Evolutionary conservation across 2,797 vertebrate genomes (phyloP), one percentile per base, ranked within the genome.

Genomic region (Anas bernieri): DNA sequence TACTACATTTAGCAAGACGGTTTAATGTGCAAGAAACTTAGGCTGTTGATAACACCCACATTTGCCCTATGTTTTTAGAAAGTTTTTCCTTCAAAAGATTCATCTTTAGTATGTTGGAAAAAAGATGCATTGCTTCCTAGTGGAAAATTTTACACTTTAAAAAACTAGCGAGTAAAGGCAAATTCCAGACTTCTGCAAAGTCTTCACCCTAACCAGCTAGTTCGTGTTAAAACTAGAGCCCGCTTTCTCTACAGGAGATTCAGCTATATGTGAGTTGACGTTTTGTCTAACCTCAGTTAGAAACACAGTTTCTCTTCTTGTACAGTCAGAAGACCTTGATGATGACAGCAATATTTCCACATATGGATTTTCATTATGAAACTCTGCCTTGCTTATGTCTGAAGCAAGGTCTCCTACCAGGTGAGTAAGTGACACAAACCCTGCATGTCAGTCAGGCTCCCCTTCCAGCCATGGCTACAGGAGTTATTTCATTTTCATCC

Each of bases 361-460:
- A 63, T 69, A 55, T 7, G 10, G 18, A 50, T 84, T 94, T 84
- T 76, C 69, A 58, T 52, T 43, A 52, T 7, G 25, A 88, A 84
- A 26, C 41, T 26, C 22, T 78, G 12, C 45, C 30, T 11, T 48
- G 25, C 6, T 26, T 82, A 1, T 64, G 37, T 43, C 17, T 76
- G 50, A 81, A 93, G 15, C 9, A 64, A 30, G 2, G 4, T 76
- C 41, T 88, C 28, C 30, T 78, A n/a, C 16, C 5, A 46, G 35
- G 39, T 18, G 52, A 73, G 5, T 9, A 33, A 52, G 25, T 76
- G 22, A 31, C 4, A 37, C 12, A 74, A 76, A 45, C 11, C 7
- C 63, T 39, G 5, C 1, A 4, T 2, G 3, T 23, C 17, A 70
- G 9, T 22, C 33, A 37, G 18, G 10, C 2, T 66, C 6, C 5